Conservation (phyloP, 2,888 invertebrate species). For the Catocala nupta region DNA sequence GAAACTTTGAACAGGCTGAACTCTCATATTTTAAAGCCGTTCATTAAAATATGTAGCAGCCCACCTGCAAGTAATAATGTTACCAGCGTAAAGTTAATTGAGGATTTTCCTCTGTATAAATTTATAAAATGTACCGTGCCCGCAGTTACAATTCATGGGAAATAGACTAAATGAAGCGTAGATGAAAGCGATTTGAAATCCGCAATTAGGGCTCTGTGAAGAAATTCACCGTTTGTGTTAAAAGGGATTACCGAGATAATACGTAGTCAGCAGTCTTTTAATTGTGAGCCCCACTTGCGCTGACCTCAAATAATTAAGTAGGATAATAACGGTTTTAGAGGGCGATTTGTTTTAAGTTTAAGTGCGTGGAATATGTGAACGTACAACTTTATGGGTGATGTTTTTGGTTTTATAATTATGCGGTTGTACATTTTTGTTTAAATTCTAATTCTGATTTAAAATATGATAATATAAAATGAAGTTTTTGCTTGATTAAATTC, state of each 20-base stretch:
- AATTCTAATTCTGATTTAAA: no score
- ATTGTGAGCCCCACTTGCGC: conserved; percentile 52
- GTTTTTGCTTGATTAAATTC: no score
- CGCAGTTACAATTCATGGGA: conserved; percentile 43
- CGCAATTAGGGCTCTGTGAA: conserved; percentile 49
- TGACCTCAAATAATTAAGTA: conserved; percentile 55
- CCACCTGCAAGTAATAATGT: conserved; percentile 20
- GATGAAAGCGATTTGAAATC: conserved; percentile 55
- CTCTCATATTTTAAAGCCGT: conserved; percentile 13
- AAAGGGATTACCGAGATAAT: conserved; percentile 58
- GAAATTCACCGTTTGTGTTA: conserved; percentile 50
- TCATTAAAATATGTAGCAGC: conserved; percentile 19
- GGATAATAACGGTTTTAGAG: conserved; percentile 37
- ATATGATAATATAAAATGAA: no score
- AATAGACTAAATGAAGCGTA: conserved; percentile 54
- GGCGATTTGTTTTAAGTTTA: conserved; percentile 8
- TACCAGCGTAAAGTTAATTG: conserved; percentile 21
- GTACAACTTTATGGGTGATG: background rate
- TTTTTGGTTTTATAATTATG: no score
- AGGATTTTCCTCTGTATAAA: conserved; percentile 13
- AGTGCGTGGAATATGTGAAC: background rate
- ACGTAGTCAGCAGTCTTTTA: conserved; percentile 57
- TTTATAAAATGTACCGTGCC: conserved; percentile 24
- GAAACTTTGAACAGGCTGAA: background rate
- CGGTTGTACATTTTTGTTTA: no score